These are phyloP conservation scores for Eupristina koningsbergeri DNA, from an alignment of 1,140 invertebrate genomes.

Conservation along the genomic window DNA sequence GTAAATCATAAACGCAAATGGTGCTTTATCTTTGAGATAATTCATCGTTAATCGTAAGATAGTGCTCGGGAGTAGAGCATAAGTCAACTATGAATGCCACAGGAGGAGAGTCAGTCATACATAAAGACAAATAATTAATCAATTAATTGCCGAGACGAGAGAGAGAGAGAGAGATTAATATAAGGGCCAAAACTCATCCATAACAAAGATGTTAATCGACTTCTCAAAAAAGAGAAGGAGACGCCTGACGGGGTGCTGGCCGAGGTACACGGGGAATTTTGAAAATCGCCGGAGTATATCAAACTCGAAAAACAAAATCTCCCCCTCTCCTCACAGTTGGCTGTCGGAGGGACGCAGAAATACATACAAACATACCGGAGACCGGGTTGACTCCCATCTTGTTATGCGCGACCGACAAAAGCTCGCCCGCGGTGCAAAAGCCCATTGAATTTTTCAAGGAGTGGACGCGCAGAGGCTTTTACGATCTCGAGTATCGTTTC, in stretches of 20 bases:
- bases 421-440: conserved; percentile 44
- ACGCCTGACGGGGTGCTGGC: not conserved
- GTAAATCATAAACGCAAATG: conserved; percentile 4
- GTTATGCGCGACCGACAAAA: conserved; percentile 37
- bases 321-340: conserved; percentile 3
- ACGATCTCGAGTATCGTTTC: conserved; percentile 28
- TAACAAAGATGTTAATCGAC: conserved; percentile 24
- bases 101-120: not conserved
- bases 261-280: conserved; percentile 8
- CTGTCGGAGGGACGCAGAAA: too few species aligned
- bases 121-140: conserved; percentile 10
- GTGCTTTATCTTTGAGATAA: not conserved
- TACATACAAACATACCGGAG: not conserved
- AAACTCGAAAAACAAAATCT: conserved; percentile 22
- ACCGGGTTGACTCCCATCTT: not conserved
- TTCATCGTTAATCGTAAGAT: not conserved
- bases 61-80: not conserved
- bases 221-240: not conserved
- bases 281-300: conserved; percentile 20
- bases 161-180: too few species aligned
- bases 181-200: not conserved
- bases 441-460: conserved; percentile 18
- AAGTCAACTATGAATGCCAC: not conserved
- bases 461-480: conserved; percentile 11
- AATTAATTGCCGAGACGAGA: not conserved